phyloP scores from a whole-genome alignment of 2,888 invertebrate genomes.

The Sarcophaga variegata region DNA sequence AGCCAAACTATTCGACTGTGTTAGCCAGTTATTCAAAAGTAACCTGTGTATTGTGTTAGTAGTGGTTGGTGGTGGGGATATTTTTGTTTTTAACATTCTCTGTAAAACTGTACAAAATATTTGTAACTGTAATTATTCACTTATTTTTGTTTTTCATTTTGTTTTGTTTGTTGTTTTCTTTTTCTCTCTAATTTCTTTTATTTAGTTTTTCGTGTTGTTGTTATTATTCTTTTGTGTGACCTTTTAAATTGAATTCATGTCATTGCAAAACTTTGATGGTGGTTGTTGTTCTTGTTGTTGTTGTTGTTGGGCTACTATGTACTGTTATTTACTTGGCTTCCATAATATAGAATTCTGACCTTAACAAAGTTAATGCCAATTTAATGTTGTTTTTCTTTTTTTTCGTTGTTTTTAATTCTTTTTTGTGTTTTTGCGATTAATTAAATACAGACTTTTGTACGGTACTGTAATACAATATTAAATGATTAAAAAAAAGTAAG shows the following conservation, averaged over 20 bases:
- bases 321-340: slow-evolving; percentile 16
- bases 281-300: neutral
- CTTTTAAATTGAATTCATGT: slow-evolving; percentile 29
- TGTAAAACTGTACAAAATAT: too few relatives aligned
- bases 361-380: neutral
- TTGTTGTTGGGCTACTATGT: neutral
- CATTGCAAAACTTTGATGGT: neutral
- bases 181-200: neutral
- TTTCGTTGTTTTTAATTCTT: neutral
- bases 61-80: too few relatives aligned
- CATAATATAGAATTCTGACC: slow-evolving; percentile 12
- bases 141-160: neutral
- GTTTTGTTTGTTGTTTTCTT: neutral
- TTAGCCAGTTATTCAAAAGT: too few relatives aligned
- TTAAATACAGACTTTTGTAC: neutral
- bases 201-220: neutral
- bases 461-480: neutral
- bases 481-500: neutral
- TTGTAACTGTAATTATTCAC: neutral
- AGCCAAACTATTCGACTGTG: too few relatives aligned
- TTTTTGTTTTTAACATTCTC: too few relatives aligned
- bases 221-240: slow-evolving; percentile 6
- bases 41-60: too few relatives aligned
- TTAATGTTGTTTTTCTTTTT: neutral
- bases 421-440: neutral